Base-by-base conservation (phyloP, 2,797 vertebrate species). In the Geotrypetes seraphini region DNA sequence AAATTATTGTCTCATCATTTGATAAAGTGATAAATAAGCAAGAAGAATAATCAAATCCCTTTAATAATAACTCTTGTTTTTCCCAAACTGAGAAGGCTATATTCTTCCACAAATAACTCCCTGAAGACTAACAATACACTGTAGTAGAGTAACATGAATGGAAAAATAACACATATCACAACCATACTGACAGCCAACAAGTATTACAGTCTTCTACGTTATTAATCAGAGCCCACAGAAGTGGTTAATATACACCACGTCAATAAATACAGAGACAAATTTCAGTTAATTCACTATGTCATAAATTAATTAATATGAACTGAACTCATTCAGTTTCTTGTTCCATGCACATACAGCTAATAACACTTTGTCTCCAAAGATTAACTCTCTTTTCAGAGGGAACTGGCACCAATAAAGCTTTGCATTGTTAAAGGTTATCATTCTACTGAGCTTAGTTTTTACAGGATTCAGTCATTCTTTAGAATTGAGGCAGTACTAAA, bases 351-450 rank as follows among this genome's bases (percentile, higher is more conserved):
- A 19, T 11, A 25, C 3, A 23, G 20, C 26, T 7, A 43, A 8
- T 1, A 10, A 6, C 31, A 8, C 3, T 56, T 50, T 1, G 10
- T 16, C 16, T 39, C 16, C 8, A 40, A 25, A 28, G 5, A 36
- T 45, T 32, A 55, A 47, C 22, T 16, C 43, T 16, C 2, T 3
- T n/a, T 28, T 17, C 14, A 45, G 24, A 45, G 43, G 22, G 7
- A 34, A 39, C 28, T 9, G 26, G 20, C 3, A 28, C 26, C 22
- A 28, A 6, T 37, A 31, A 55, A 28, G 3, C 2, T 19, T 33
- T 35, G 2, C 13, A 24, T 28, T 28, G 11, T 16, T 22, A 40
- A 43, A 33, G 3, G 0, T 17, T 50, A 18, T 2, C 43, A 36
- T 33, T 42, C 6, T 18, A 36, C 9, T 5, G 9, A n/a, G 57